Evolutionary conservation across 2,113 vertebrate species (phyloP).

Genomic region (Silurus asotus): DNA sequence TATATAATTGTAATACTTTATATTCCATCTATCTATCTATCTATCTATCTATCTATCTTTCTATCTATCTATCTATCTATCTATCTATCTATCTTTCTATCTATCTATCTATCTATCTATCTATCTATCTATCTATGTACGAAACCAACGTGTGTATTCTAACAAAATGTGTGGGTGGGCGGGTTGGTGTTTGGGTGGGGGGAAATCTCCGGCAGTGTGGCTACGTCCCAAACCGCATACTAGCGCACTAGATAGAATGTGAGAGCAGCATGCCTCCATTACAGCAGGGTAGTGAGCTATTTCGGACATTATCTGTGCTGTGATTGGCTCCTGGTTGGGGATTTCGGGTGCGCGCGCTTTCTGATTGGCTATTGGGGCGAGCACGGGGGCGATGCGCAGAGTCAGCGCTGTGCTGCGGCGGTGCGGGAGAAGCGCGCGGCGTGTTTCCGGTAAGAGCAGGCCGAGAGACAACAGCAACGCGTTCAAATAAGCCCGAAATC

Average conservation of each 20-base stretch:
- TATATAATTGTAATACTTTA: neutral
- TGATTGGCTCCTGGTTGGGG: constrained; percentile 37
- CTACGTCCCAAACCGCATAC: constrained; percentile 28
- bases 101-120: too few species aligned
- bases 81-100: too few species aligned
- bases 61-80: too few species aligned
- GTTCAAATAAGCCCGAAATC: constrained; percentile 46
- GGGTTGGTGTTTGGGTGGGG: neutral
- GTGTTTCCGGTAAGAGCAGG: constrained; percentile 76
- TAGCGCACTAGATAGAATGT: constrained; percentile 19
- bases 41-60: too few species aligned
- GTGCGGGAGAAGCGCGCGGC: constrained; percentile 71
- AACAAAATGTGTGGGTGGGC: neutral
- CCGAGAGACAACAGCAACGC: constrained; percentile 60
- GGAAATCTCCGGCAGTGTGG: constrained; percentile 8
- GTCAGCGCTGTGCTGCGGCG: constrained; percentile 52
- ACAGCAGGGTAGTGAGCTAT: neutral
- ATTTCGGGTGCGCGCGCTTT: neutral
- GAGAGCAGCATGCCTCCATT: neutral
- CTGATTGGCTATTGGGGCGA: constrained; percentile 30
- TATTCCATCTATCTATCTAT: too few species aligned
- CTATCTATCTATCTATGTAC: too few species aligned
- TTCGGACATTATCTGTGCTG: neutral
- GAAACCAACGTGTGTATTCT: too few species aligned
- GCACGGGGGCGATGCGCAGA: constrained; percentile 28